A percentile compares a stretch with the other conserved stretches of the same genome.
Evolutionary conservation across 2,113 vertebrate genomes (phyloP).

Genomic region (Oncorhynchus keta): DNA sequence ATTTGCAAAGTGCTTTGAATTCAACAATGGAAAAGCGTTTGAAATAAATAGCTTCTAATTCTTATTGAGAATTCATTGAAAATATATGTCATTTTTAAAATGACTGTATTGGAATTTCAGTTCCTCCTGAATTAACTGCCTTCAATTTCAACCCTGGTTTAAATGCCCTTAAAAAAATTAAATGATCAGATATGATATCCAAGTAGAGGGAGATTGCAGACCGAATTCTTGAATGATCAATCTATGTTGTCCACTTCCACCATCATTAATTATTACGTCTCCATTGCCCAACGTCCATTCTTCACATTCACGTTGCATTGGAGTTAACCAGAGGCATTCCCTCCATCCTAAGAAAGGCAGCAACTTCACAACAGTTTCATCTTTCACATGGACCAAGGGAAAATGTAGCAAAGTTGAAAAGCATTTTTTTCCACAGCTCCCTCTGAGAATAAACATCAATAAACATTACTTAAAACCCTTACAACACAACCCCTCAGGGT

Average conservation of each 20-base stretch:
- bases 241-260: too few relatives aligned
- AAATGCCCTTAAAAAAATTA: neutral
- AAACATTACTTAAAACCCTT: slow-evolving; percentile 73
- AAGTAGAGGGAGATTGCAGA: too few relatives aligned
- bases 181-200: too few relatives aligned
- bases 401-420: slow-evolving; percentile 76
- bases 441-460: slow-evolving; percentile 77
- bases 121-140: slow-evolving; percentile 59
- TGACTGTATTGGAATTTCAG: slow-evolving; percentile 53
- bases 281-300: too few relatives aligned
- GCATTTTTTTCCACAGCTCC: slow-evolving; percentile 52
- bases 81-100: slow-evolving; percentile 47
- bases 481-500: slow-evolving; percentile 72
- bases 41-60: too few relatives aligned
- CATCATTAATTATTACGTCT: too few relatives aligned
- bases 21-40: too few relatives aligned
- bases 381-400: slow-evolving; percentile 64
- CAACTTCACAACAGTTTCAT: slow-evolving; percentile 58
- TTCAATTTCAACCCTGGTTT: slow-evolving; percentile 30
- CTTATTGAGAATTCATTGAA: too few relatives aligned
- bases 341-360: slow-evolving; percentile 63
- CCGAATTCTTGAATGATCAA: too few relatives aligned
- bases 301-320: too few relatives aligned
- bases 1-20: too few relatives aligned
- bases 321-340: slow-evolving; percentile 61